Evolutionary conservation across 2,888 invertebrate genomes (phyloP).

Genomic region (Allacma fusca): DNA sequence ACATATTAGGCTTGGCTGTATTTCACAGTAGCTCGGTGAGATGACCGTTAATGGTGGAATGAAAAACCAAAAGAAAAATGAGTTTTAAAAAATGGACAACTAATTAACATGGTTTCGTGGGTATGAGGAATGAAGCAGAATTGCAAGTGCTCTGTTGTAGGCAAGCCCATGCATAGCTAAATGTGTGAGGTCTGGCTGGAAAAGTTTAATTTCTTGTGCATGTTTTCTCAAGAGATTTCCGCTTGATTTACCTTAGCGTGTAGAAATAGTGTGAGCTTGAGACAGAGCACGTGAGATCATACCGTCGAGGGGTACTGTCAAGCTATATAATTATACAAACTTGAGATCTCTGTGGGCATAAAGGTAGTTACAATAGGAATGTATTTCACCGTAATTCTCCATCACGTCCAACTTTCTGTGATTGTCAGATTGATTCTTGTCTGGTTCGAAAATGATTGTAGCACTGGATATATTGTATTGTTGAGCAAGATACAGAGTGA

Average conservation of each 20-base stretch:
- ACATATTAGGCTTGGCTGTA: no score
- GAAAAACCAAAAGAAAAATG: neutral
- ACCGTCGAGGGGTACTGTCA: neutral
- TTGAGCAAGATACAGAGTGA: neutral
- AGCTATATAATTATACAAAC: no score
- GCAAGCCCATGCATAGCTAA: neutral
- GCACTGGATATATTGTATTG: neutral
- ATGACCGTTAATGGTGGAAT: neutral
- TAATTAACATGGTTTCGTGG: neutral
- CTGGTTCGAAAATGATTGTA: neutral
- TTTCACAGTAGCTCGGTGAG: neutral
- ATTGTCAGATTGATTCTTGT: constrained; percentile 9
- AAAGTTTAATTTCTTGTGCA: constrained; percentile 5
- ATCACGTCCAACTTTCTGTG: neutral
- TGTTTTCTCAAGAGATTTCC: constrained; percentile 13
- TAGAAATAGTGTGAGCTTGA: constrained; percentile 23
- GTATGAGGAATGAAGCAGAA: neutral
- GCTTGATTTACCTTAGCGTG: constrained; percentile 26
- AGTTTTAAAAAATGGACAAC: neutral
- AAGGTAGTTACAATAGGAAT: constrained; percentile 1
- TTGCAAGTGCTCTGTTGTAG: neutral
- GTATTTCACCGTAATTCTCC: constrained; percentile 1
- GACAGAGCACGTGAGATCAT: constrained; percentile 30
- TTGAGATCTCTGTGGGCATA: no score
- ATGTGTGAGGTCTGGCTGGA: constrained; percentile 27